Base-by-base conservation (phyloP, 1,140 invertebrate genomes). In the Limonius californicus region DNA sequence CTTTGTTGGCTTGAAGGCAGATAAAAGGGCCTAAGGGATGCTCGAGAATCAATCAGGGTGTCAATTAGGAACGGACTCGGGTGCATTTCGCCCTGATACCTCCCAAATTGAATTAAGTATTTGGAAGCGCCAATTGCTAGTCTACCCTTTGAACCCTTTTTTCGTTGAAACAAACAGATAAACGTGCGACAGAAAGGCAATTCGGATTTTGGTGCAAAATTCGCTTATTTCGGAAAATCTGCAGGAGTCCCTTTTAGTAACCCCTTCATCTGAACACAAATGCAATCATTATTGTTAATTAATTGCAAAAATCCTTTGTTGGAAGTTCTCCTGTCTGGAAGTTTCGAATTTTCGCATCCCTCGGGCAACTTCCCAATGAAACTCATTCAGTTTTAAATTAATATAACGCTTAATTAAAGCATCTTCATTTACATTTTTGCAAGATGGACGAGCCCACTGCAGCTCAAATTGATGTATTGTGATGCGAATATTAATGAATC, bases 41-140 rank as follows among this genome's bases (percentile, higher is more conserved):
- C 57, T 59, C 57, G 43, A 42, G 55, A 65, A 65, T 65, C 63
- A 65, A 65, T 65, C 63, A 65, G 59, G 54, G 59, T 65, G 63
- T 65, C 63, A 65, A 65, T 65, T 65, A 65, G 63, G 35, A 43
- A 43, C 39, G 32, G 43, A 57, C 54, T 45, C 47, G 50, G 53
- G 12, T 61, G 63, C 54, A 64, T 61, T 61, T 64, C 59, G 60
- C 42, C 42, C 53, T 32, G 35, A 43, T 61, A 56, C 53, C 50
- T 53, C 12, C 32, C 35, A 61, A 61, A 61, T 61, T 56, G 53
- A 61, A 61, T 61, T 61, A 61, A 42, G n/a, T 43, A 43, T 50
- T 18, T 30, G 54, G 42, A 55, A 55, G 35, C 32, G 16, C 42
- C 60, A 61, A 61, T 61, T 61, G 60, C 32, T 61, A 54, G 19